A percentile compares a stretch with the other conserved stretches of the same genome.
Conservation (phyloP, 2,797 vertebrate genomes). For the Cossypha polioptera region DNA sequence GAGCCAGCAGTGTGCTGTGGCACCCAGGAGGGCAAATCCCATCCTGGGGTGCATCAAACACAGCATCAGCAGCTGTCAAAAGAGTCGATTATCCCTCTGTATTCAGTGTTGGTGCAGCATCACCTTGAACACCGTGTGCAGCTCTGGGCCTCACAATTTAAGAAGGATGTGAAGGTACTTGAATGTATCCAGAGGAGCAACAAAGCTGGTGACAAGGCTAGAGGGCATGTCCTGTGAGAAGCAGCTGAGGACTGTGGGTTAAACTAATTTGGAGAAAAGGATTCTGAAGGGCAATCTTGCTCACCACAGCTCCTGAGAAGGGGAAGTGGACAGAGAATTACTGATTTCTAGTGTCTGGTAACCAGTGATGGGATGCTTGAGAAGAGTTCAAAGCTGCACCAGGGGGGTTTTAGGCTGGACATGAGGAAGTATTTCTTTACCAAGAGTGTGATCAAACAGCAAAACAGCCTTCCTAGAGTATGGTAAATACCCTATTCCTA, state of each 20-base stretch:
- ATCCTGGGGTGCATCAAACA: background rate
- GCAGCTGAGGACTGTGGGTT: rapidly evolving
- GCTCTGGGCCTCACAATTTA: background rate
- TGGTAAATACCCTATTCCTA: background rate
- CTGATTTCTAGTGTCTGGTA: background rate
- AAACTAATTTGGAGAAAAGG: background rate
- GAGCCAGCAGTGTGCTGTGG: background rate
- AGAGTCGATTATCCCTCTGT: background rate
- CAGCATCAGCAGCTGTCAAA: background rate
- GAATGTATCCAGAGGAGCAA: background rate
- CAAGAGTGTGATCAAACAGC: background rate
- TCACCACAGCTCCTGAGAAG: background rate
- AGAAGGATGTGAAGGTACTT: background rate
- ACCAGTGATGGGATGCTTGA: rapidly evolving
- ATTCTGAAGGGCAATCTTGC: background rate
- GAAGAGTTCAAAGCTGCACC: background rate
- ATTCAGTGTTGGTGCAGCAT: rapidly evolving
- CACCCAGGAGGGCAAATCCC: background rate
- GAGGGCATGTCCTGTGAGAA: background rate
- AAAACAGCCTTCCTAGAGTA: background rate
- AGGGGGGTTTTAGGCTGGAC: background rate
- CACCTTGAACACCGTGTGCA: rapidly evolving
- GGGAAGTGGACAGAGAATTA: background rate
- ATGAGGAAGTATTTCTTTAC: background rate
- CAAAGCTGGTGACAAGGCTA: background rate